Conservation (phyloP, 2,888 invertebrate genomes). For the Drosophila merina region DNA sequence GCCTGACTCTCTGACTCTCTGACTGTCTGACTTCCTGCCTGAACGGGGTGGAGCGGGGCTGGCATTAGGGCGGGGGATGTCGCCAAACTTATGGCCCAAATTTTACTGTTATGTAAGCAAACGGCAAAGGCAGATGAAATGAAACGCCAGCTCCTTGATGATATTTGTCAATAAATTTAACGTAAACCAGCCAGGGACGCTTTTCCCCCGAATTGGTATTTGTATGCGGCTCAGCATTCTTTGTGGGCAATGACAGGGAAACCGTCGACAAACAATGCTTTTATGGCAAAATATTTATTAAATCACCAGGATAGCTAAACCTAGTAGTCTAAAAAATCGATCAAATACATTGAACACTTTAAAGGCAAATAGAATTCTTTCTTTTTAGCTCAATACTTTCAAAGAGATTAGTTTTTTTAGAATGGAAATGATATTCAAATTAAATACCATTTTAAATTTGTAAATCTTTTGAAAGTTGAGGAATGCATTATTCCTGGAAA, state of each 20-base stretch:
- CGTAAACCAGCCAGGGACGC: conserved; percentile 53
- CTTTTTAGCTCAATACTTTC: too few relatives aligned
- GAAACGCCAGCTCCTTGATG: conserved; percentile 72
- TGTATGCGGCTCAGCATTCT: conserved; percentile 32
- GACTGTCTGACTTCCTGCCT: conserved; percentile 40
- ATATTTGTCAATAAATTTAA: conserved; percentile 79
- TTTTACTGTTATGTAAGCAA: conserved; percentile 75
- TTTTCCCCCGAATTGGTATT: conserved; percentile 14
- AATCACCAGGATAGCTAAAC: background rate
- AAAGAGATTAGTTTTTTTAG: too few relatives aligned
- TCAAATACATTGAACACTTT: background rate
- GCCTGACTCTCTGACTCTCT: conserved; percentile 27
- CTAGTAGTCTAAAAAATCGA: background rate
- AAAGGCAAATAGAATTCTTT: background rate
- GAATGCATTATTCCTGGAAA: background rate
- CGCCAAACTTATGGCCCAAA: conserved; percentile 69
- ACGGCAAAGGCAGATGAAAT: conserved; percentile 62
- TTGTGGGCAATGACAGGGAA: conserved; percentile 29
- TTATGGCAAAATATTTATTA: conserved; percentile 17
- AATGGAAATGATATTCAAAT: too few relatives aligned
- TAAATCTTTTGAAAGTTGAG: background rate
- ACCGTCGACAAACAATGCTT: conserved; percentile 22
- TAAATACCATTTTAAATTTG: background rate
- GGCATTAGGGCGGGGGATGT: conserved; percentile 24
- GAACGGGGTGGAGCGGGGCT: conserved; percentile 5